Evolutionary conservation across 2,888 invertebrate species (phyloP), one percentile per base, ranked within the genome.

Genomic region (Cheilosia impressa): DNA sequence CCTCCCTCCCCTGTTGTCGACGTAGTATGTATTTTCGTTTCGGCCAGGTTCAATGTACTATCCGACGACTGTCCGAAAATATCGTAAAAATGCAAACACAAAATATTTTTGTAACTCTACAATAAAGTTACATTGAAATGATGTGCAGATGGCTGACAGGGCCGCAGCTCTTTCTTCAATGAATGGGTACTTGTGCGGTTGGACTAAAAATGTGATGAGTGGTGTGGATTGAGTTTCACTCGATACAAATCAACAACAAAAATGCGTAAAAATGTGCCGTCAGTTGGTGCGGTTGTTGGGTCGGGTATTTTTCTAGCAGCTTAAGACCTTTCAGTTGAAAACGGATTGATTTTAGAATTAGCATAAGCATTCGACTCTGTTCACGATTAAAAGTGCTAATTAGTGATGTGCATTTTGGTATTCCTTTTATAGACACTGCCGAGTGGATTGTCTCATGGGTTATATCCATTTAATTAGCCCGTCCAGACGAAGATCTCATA

Each of bases 71-170:
- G 79, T 79, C 79, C 72, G 65, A 79, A 79, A 79, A 79, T 72
- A 79, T 79, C 79, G 72, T 72, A 79, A 79, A 79, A 79, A 79
- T 79, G 79, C 79, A 79, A 79, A 72, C 79, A 72, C 72, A 65
- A 79, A 79, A 72, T 72, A 72, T 71, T 69, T 77, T 71, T 63
- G 78, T 78, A 78, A 78, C 69, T 78, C 78, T 55, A 63, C 78
- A 57, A 55, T 41, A 77, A 55, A 78, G 55, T 63, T 69, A 62
- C 78, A 78, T 45, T 53, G 60, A 47, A 57, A 27, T 27, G 58
- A 31, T 62, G 6, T 27, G 27, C 31, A 13, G 38, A 24, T n/a
- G 41, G 47, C 38, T 65, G 22, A 13, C 19, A 15, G 43, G 50
- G 55, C 6, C 27, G 10, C 52, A 57, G 47, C 24, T 57, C 55